Evolutionary conservation across 2,113 vertebrate species (phyloP).

Genomic region (Misgurnus anguillicaudatus): DNA sequence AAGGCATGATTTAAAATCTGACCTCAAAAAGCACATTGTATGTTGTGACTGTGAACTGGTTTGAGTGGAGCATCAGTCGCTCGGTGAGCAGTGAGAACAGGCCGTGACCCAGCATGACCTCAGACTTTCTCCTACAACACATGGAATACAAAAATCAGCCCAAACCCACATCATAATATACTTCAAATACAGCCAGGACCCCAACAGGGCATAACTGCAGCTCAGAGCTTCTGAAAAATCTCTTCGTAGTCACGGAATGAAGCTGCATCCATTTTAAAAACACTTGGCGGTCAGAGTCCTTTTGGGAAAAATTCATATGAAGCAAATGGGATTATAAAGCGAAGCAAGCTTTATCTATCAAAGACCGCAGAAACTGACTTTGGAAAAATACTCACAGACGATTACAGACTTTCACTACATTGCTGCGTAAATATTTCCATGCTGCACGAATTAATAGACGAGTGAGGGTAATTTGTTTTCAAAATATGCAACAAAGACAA

Average conservation of each 20-base stretch:
- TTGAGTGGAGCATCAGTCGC: conserved; percentile 90
- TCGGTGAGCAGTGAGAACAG: conserved; percentile 94
- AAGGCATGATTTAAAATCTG: conserved; percentile 39
- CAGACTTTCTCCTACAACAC: conserved; percentile 89
- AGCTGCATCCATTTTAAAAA: conserved; percentile 18
- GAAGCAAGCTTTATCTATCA: conserved; percentile 28
- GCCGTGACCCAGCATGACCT: conserved; percentile 94
- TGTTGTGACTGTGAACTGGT: conserved; percentile 89
- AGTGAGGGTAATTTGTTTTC: conserved; percentile 45
- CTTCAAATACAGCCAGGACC: conserved; percentile 22
- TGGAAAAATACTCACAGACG: conserved; percentile 23
- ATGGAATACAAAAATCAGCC: conserved; percentile 21
- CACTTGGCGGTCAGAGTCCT: conserved; percentile 28
- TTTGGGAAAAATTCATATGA: background rate
- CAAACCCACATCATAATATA: background rate
- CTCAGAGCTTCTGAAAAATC: background rate
- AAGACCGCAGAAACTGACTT: conserved; percentile 14
- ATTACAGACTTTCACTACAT: conserved; percentile 16
- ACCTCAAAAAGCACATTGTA: conserved; percentile 99
- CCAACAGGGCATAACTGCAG: conserved; percentile 10
- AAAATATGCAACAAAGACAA: conserved; percentile 18
- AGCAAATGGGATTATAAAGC: conserved; percentile 16
- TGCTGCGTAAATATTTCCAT: conserved; percentile 14
- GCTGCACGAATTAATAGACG: conserved; percentile 34
- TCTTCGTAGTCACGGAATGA: conserved; percentile 12